A percentile compares a stretch with the other conserved stretches of the same genome.
Conservation (phyloP, 1,140 invertebrate species). For the Grapholita molesta region DNA sequence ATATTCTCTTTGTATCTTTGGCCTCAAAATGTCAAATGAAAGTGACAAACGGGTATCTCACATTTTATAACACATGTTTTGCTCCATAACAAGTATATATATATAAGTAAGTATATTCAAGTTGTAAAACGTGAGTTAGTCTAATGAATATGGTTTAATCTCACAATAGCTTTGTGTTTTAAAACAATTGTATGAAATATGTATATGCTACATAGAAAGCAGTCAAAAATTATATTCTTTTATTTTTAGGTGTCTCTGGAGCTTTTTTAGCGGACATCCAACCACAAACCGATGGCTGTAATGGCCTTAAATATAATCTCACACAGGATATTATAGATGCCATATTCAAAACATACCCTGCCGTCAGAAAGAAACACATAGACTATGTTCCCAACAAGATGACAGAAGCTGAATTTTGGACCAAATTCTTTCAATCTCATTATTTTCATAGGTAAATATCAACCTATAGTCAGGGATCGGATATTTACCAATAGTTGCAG, state of each 20-base stretch:
- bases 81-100: too few relatives aligned
- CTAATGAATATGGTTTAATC: too few relatives aligned
- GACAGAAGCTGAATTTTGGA: conserved; percentile 99
- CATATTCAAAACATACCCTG: conserved; percentile 99
- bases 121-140: too few relatives aligned
- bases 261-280: conserved; percentile 96
- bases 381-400: conserved; percentile 98
- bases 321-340: conserved; percentile 98
- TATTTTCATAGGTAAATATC: conserved; percentile 93
- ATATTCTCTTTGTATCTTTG: too few relatives aligned
- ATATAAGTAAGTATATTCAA: too few relatives aligned
- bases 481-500: too few relatives aligned
- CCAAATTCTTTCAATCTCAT: conserved; percentile 99
- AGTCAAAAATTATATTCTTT: neutral
- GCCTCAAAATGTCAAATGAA: too few relatives aligned
- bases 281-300: conserved; percentile 97
- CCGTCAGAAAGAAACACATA: conserved; percentile 97
- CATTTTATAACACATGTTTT: too few relatives aligned
- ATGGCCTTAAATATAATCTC: conserved; percentile 98
- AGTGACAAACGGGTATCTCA: too few relatives aligned
- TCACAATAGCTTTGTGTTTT: too few relatives aligned
- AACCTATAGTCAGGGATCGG: too few relatives aligned
- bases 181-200: neutral
- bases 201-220: too few relatives aligned
- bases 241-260: conserved; percentile 85